Evolutionary conservation across 2,888 invertebrate species (phyloP).

Genomic region (Desoria tigrina): DNA sequence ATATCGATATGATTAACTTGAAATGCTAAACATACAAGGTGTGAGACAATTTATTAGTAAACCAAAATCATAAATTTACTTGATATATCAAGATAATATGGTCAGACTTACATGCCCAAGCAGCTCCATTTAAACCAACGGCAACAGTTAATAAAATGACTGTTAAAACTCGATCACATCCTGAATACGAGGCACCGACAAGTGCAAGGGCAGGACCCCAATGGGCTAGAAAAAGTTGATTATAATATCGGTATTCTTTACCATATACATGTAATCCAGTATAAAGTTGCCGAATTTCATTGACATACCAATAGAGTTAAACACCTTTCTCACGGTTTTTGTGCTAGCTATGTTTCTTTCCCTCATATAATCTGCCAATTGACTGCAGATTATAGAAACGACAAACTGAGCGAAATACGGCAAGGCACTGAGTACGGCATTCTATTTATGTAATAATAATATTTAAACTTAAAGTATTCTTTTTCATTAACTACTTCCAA

Average conservation of each 20-base stretch:
- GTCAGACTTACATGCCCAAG: conserved; percentile 13
- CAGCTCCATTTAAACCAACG: conserved; percentile 52
- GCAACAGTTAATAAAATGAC: conserved; percentile 65
- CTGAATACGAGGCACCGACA: conserved; percentile 69
- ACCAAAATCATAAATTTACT: conserved; percentile 18
- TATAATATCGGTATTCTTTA: too few relatives aligned
- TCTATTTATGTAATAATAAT: conserved; percentile 54
- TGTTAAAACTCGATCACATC: conserved; percentile 65
- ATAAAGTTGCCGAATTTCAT: not conserved
- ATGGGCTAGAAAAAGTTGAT: conserved; percentile 61
- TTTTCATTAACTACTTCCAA: too few relatives aligned
- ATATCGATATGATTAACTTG: conserved; percentile 70
- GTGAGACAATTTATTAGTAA: conserved; percentile 14
- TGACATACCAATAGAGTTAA: conserved; percentile 59
- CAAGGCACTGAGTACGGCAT: conserved; percentile 66
- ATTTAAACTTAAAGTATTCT: too few relatives aligned
- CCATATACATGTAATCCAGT: not conserved
- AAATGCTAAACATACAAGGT: conserved; percentile 18
- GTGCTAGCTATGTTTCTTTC: conserved; percentile 55
- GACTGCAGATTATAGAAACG: conserved; percentile 66
- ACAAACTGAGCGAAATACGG: conserved; percentile 71
- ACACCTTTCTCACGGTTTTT: conserved; percentile 59
- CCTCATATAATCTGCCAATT: conserved; percentile 67
- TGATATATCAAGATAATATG: conserved; percentile 19
- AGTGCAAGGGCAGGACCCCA: conserved; percentile 69